Base-by-base conservation (phyloP, 2,888 invertebrate species). In the Trissoscelio sp. region DNA sequence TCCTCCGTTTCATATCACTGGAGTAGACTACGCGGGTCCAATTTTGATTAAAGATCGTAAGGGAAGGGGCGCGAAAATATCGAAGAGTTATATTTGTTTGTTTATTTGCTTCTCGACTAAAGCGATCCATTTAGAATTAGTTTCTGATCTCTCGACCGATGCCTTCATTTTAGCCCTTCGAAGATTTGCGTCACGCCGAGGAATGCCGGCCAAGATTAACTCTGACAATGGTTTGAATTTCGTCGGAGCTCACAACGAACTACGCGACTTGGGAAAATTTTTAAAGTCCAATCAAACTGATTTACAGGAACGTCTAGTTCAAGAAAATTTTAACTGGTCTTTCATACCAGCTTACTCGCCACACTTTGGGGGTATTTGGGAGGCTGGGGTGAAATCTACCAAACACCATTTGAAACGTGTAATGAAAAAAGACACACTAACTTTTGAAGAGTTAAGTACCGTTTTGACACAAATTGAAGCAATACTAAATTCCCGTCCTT, bases 101-200 rank as follows among this genome's bases (percentile, higher is more conserved):
- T 85, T 85, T 69, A 60, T 85, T 12, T 86, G 85, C 73, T 83
- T 86, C n/a, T 9, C 62, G 11, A 84, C 82, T 9, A 82, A 79
- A 18, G 88, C 88, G 0, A 67, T 86, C 0, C 87, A 88, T 79
- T 18, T 88, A 20, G 87, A 88, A 75, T 34, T 86, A 1, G 87
- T 86, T 0, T 74, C 83, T 0, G 83, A 84, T 46, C 67, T 88
- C 9, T 67, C 83, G 9, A 83, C 83, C n/a, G 82, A 83, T 7
- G 48, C 79, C 0, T 88, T 88, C 57, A 16, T 88, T n/a, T 69
- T 83, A 3, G 82, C 84, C 0, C 67, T 88, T 0, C 48, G 79
- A 14, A 74, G 87, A 18, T 88, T 88, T 37, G 64, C 81, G 0
- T 60, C 84, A 0, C 62, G 87, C 1, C 58, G 87, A 1, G 87